Evolutionary conservation across 2,797 vertebrate species (phyloP).

Genomic region (Triplophysa bombifrons): DNA sequence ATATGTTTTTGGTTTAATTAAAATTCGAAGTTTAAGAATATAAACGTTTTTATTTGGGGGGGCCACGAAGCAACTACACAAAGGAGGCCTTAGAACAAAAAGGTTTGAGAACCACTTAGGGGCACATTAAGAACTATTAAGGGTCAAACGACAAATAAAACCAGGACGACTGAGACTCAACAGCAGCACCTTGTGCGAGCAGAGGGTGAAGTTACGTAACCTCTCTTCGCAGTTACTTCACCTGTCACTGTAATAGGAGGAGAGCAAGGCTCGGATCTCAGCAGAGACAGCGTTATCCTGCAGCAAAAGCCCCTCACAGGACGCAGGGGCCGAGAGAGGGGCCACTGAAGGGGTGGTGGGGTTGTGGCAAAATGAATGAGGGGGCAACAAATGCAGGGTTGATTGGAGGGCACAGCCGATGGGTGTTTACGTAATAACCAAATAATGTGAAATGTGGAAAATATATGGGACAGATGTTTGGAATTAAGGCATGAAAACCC

Average conservation of each 20-base stretch:
- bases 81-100: too few species aligned
- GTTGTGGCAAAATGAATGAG: slow-evolving; percentile 42
- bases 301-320: slow-evolving; percentile 90
- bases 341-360: slow-evolving; percentile 57
- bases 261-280: slow-evolving; percentile 90
- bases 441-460: slow-evolving; percentile 13
- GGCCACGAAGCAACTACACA: too few species aligned
- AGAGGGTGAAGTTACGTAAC: slow-evolving; percentile 2
- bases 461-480: slow-evolving; percentile 21
- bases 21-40: too few species aligned
- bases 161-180: not conserved
- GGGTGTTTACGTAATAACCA: slow-evolving; percentile 9
- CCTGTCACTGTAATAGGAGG: slow-evolving; percentile 96
- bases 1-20: too few species aligned
- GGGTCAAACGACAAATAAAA: not conserved
- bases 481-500: slow-evolving; percentile 1
- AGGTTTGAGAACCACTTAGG: too few species aligned
- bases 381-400: slow-evolving; percentile 29
- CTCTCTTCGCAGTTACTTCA: slow-evolving; percentile 75
- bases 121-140: too few species aligned
- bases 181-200: slow-evolving; percentile 8
- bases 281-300: slow-evolving; percentile 91
- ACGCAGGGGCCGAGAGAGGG: slow-evolving; percentile 63
- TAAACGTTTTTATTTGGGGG: too few species aligned
- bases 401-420: slow-evolving; percentile 42